Base-by-base conservation (phyloP, 1,140 invertebrate species). In the Listronotus oregonensis region DNA sequence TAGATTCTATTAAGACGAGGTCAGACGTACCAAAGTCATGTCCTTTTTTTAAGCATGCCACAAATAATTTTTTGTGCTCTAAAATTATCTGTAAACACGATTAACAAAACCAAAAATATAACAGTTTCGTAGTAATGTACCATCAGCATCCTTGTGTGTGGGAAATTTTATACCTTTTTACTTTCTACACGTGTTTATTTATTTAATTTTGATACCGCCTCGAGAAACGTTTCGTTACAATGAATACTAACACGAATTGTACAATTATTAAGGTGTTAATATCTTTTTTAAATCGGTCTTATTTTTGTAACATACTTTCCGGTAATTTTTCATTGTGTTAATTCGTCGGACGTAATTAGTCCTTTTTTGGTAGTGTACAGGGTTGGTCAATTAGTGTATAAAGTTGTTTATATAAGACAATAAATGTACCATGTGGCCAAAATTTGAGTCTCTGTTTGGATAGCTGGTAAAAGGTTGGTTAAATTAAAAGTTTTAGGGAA, bases 241-340 rank as follows among this genome's bases (percentile, higher is more conserved):
- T 40, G 43, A 64, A 57, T 55, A 43, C 21, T 37, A 64, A 57
- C 62, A 57, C 39, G 39, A 52, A 47, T 47, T 43, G 37, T 50
- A 21, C 21, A 21, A 44, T 46, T 44, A 27, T 15, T 31, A 21
- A 57, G n/a, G 51, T 64, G 62, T 47, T 64, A 64, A 64, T 64
- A 47, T 14, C 10, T 37, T 32, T 15, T 31, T 52, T 37, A 64
- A 64, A 64, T 64, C 46, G 15, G 32, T 49, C 11, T 64, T 47
- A 57, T 64, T 56, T 57, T 57, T 15, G 44, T 64, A 64, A 57
- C 62, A 64, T 43, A 64, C 50, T 63, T 63, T 63, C 32, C 17
- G n/a, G 12, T n/a, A 7, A 11, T 18, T 31, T 44, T 40, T 44
- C 18, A 42, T 44, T 44, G n/a, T 40, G 40, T 10, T 40, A 58